Evolutionary conservation across 2,888 invertebrate species (phyloP).

Genomic region (Caenorhabditis plicata): DNA sequence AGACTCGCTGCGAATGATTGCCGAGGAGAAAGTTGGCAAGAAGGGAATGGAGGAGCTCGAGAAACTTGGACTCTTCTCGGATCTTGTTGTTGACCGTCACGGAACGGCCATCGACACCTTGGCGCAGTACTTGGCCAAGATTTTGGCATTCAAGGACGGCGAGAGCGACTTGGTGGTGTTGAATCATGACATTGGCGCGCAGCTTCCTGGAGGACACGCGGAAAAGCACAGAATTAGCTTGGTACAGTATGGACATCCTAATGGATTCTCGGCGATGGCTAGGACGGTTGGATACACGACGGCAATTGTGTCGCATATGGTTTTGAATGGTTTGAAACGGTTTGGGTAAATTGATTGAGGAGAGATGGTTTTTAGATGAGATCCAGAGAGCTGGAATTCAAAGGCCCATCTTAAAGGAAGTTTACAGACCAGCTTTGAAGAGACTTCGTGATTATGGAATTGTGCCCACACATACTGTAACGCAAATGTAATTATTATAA

Average conservation of each 20-base stretch:
- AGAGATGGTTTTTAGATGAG: constrained; percentile 84
- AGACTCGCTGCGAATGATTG: constrained; percentile 83
- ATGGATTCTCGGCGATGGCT: constrained; percentile 88
- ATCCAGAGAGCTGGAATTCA: constrained; percentile 92
- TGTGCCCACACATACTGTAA: constrained; percentile 50
- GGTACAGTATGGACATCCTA: constrained; percentile 80
- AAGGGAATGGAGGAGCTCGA: constrained; percentile 41
- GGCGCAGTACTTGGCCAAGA: constrained; percentile 75
- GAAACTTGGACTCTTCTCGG: constrained; percentile 80
- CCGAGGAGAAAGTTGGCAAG: constrained; percentile 78
- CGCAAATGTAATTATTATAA: constrained; percentile 30
- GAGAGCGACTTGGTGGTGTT: constrained; percentile 93
- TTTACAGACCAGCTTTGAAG: constrained; percentile 85
- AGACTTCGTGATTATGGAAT: constrained; percentile 73
- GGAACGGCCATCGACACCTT: constrained; percentile 86
- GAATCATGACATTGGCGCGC: constrained; percentile 87
- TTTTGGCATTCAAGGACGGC: constrained; percentile 69
- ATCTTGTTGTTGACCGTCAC: constrained; percentile 78
- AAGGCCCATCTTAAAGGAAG: constrained; percentile 85
- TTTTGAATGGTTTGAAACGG: constrained; percentile 88
- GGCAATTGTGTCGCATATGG: constrained; percentile 95
- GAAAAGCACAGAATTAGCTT: constrained; percentile 79
- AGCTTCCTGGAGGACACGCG: constrained; percentile 78
- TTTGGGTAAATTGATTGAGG: too few species aligned
- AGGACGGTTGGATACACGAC: constrained; percentile 88